Percentiles rank a stretch among this genome's conserved stretches.
phyloP scores from a whole-genome alignment of 2,113 vertebrate genomes.

The Edolisoma coerulescens region DNA sequence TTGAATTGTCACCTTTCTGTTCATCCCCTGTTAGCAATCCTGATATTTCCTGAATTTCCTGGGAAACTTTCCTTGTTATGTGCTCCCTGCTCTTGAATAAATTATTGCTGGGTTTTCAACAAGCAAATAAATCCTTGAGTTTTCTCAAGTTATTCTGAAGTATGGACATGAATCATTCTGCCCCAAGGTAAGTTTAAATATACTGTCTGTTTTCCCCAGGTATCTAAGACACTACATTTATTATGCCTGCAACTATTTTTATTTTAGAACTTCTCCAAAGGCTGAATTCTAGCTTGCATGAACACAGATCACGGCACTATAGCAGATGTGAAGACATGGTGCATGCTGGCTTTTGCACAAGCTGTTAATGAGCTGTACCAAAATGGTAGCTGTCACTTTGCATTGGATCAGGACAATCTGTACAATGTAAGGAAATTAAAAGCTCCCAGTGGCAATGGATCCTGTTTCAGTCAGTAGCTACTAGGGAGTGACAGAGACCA shows the following conservation, averaged over 20 bases:
- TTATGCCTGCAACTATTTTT: neutral
- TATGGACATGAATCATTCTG: neutral
- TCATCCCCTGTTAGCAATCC: neutral
- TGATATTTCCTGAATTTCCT: neutral
- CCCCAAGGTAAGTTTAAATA: slow-evolving; percentile 13
- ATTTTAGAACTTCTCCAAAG: slow-evolving; percentile 1
- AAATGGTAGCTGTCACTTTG: slow-evolving; percentile 74
- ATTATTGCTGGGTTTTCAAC: neutral
- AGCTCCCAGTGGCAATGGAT: slow-evolving; percentile 77
- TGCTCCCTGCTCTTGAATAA: neutral
- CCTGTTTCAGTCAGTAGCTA: slow-evolving; percentile 78
- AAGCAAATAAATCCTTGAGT: neutral
- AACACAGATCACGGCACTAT: neutral
- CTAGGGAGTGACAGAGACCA: slow-evolving; percentile 67
- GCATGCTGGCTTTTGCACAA: slow-evolving; percentile 13
- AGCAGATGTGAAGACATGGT: neutral
- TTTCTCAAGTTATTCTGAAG: neutral
- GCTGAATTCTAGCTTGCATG: neutral
- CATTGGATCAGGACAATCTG: slow-evolving; percentile 69
- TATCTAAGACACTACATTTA: neutral
- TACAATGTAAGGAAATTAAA: slow-evolving; percentile 82
- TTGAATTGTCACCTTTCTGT: neutral
- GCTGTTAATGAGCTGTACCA: slow-evolving; percentile 72
- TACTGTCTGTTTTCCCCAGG: neutral
- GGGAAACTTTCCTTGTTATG: neutral